phyloP scores from a whole-genome alignment of 2,797 vertebrate genomes.

The Acomys russatus region DNA sequence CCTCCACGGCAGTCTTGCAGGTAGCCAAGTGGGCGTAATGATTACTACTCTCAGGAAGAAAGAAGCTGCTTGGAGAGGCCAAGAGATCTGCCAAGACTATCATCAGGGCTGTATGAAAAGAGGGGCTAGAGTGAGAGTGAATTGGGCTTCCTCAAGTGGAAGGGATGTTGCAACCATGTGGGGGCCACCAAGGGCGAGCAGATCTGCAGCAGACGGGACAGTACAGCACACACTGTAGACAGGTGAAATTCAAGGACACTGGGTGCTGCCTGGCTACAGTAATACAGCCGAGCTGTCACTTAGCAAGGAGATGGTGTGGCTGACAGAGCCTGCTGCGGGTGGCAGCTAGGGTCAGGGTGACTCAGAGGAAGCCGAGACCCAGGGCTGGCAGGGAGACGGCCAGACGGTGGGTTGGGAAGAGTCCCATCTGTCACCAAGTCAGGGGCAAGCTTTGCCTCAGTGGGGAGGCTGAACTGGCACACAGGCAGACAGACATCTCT shows the following conservation, averaged over 20 bases:
- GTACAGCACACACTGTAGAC: not conserved
- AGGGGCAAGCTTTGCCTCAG: slow-evolving; percentile 25
- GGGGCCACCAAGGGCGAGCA: not conserved
- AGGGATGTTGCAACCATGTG: not conserved
- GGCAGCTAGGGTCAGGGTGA: slow-evolving; percentile 76
- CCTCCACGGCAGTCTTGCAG: not conserved
- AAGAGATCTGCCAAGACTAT: not conserved
- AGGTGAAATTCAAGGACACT: slow-evolving; percentile 67
- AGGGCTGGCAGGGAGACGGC: slow-evolving; percentile 44
- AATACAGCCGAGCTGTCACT: slow-evolving; percentile 71
- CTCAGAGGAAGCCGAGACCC: slow-evolving; percentile 66
- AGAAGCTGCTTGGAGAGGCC: not conserved
- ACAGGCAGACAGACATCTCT: not conserved
- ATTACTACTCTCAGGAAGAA: not conserved
- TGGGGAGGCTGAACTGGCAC: not conserved
- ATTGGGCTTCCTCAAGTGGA: too few relatives aligned
- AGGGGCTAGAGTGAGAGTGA: not conserved
- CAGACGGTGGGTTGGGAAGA: slow-evolving; percentile 59
- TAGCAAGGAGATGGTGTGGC: slow-evolving; percentile 16
- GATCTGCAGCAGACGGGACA: not conserved
- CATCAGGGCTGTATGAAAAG: rapidly evolving
- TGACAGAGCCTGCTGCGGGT: slow-evolving; percentile 69
- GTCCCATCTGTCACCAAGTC: slow-evolving; percentile 68
- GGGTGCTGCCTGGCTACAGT: not conserved
- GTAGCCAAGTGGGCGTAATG: not conserved